These are phyloP conservation scores for Spialia ferax DNA, from an alignment of 2,888 invertebrate species.

Conservation along the genomic window DNA sequence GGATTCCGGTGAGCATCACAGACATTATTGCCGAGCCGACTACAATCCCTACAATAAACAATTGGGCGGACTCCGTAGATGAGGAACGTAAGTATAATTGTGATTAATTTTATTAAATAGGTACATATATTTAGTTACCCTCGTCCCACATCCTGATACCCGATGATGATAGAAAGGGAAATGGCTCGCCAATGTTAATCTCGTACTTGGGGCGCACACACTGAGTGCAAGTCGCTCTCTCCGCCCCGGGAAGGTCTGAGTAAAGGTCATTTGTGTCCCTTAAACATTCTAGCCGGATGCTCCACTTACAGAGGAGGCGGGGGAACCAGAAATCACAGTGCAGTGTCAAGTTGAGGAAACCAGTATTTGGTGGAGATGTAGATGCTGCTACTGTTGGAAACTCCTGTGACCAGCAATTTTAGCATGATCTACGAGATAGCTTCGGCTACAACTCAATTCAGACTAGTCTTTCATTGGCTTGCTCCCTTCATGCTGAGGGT, in stretches of 20 bases:
- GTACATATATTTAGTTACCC: not conserved
- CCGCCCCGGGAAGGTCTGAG: conserved; percentile 95
- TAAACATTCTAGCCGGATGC: conserved; percentile 90
- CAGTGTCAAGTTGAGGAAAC: conserved; percentile 83
- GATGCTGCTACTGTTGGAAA: conserved; percentile 87
- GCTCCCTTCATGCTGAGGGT: conserved; percentile 82
- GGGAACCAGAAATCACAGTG: conserved; percentile 91
- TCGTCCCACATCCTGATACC: conserved; percentile 50
- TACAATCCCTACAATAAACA: conserved; percentile 86
- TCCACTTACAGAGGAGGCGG: conserved; percentile 87
- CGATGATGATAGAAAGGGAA: conserved; percentile 79
- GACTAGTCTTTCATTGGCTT: conserved; percentile 93
- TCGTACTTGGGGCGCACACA: conserved; percentile 90
- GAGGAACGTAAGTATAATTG: conserved; percentile 89
- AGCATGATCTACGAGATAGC: conserved; percentile 92
- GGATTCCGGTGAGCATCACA: conserved; percentile 92
- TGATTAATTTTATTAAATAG: not conserved
- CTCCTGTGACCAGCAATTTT: conserved; percentile 90
- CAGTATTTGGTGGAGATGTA: conserved; percentile 76
- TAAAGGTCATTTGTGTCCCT: conserved; percentile 82
- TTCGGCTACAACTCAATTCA: conserved; percentile 92
- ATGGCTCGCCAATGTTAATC: conserved; percentile 90
- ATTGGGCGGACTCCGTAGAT: conserved; percentile 95
- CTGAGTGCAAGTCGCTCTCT: conserved; percentile 87
- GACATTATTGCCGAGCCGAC: conserved; percentile 93